Evolutionary conservation across 2,113 vertebrate species (phyloP).

Genomic region (Marmota monax): DNA sequence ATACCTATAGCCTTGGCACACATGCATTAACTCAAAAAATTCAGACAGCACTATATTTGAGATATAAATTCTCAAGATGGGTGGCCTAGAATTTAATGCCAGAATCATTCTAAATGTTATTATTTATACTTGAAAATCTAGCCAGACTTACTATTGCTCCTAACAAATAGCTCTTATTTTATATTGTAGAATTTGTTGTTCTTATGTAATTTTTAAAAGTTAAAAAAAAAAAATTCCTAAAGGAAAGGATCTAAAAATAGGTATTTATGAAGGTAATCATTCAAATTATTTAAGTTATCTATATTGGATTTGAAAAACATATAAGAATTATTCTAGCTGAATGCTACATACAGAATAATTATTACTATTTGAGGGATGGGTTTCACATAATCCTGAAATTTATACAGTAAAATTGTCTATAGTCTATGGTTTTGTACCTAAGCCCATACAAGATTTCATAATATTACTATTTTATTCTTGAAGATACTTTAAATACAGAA

Average conservation of each 20-base stretch:
- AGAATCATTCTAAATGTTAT: background rate
- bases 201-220: background rate
- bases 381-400: slow-evolving; percentile 17
- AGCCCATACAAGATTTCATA: slow-evolving; percentile 30
- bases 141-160: background rate
- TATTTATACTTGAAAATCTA: background rate
- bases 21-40: background rate
- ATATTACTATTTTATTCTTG: background rate
- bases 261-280: background rate
- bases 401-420: background rate
- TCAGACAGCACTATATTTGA: background rate
- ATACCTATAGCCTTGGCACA: background rate
- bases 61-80: background rate
- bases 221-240: background rate
- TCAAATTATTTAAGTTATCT: background rate
- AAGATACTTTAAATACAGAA: background rate
- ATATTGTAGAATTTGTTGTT: background rate
- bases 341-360: background rate
- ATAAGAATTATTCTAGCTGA: slow-evolving; percentile 10
- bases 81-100: background rate
- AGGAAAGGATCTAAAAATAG: background rate
- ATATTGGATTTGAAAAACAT: slow-evolving; percentile 1
- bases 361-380: slow-evolving; percentile 2
- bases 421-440: background rate
- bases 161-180: background rate